phyloP scores from a whole-genome alignment of 2,888 invertebrate genomes.

The Bhutanitis thaidina region DNA sequence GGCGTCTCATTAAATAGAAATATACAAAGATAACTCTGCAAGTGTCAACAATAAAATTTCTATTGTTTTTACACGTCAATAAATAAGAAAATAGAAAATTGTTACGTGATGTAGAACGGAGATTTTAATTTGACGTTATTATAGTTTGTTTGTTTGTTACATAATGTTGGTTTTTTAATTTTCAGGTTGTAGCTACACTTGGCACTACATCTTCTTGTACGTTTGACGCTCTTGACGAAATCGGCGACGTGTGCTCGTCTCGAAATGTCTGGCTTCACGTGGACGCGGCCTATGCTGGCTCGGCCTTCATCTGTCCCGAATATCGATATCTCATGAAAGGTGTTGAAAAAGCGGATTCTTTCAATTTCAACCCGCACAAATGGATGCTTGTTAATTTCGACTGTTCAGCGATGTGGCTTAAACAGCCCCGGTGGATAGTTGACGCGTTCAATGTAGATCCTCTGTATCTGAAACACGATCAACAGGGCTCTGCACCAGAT shows the following conservation, averaged over 20 bases:
- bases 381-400: constrained; percentile 99
- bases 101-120: no score
- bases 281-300: constrained; percentile 98
- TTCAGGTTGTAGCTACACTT: constrained; percentile 90
- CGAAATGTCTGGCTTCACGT: constrained; percentile 94
- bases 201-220: constrained; percentile 98
- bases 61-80: no score
- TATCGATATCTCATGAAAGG: constrained; percentile 94
- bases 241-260: constrained; percentile 92
- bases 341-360: constrained; percentile 94
- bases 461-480: constrained; percentile 95
- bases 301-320: constrained; percentile 98
- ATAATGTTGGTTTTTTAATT: no score
- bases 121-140: no score
- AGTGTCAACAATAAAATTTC: no score
- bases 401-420: constrained; percentile 98
- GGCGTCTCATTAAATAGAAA: no score
- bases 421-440: constrained; percentile 92
- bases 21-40: no score
- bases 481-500: constrained; percentile 93
- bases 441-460: constrained; percentile 99
- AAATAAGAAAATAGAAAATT: no score
- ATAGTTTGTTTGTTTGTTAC: no score
- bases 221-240: constrained; percentile 93
- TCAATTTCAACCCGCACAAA: constrained; percentile 99